Evolutionary conservation across 2,113 vertebrate species (phyloP), one percentile per base, ranked within the genome.

Genomic region (Callipepla squamata): DNA sequence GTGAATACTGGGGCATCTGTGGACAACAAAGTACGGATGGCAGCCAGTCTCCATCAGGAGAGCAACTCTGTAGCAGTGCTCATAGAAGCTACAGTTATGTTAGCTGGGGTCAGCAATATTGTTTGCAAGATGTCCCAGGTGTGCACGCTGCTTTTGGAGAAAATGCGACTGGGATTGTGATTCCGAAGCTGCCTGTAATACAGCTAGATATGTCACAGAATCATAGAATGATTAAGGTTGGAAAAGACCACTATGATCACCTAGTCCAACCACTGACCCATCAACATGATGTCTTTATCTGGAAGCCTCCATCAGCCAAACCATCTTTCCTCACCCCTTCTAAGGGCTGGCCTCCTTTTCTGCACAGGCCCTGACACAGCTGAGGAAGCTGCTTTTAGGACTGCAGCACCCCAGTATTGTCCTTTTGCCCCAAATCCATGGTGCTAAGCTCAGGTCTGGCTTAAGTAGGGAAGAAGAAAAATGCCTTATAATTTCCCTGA

Each of bases 91-190:
- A 61, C 19, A 44, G 16, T 38, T 44, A 26, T 66, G 74, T 10
- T 50, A 66, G 34, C 38, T 2, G 0, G 22, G 11, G 9, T 9
- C 4, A 20, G 76, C 14, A 90, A 25, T 28, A 45, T 11, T 0
- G 0, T 22, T 59, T 73, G n/a, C 26, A 85, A 69, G 85, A 53
- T 38, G 12, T 47, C 59, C 12, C 0, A 0, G 53, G 55, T 22
- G 10, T 6, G 77, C 21, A 45, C 4, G 73, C 50, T 88, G 18
- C 34, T 38, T 77, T 91, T 66, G 73, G 62, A 85, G 45, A 73
- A 87, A 73, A 91, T 21, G 36, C 32, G n/a, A 17, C 12, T 32
- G 42, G 59, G 18, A 32, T 42, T 42, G 42, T 16, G 23, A 53
- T 92, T 45, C 36, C 66, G 25, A 26, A 48, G 72, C 48, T 85